phyloP scores from a whole-genome alignment of 2,888 invertebrate genomes.

The Ommatoiulus sabulosus region DNA sequence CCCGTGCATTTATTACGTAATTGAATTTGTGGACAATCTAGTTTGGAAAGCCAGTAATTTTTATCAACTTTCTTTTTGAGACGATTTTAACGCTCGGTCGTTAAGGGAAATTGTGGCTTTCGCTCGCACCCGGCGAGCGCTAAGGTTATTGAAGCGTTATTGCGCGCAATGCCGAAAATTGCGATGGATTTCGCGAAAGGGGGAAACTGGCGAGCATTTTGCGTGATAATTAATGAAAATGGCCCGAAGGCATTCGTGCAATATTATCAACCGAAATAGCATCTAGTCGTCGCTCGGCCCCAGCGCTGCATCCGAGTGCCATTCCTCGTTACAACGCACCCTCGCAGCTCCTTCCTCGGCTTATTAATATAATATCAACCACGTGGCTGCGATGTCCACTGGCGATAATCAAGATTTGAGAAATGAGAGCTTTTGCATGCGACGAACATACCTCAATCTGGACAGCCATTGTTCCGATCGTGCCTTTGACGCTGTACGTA shows the following conservation, averaged over 20 bases:
- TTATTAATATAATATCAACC: background rate
- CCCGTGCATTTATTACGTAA: constrained; percentile 12
- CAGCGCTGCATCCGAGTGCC: background rate
- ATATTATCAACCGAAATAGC: constrained; percentile 31
- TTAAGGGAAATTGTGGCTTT: constrained; percentile 4
- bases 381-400: constrained; percentile 13
- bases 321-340: background rate
- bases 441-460: background rate
- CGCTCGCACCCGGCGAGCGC: background rate
- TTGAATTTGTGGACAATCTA: constrained; percentile 30
- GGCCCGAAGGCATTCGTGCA: constrained; percentile 30
- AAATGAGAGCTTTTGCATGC: constrained; percentile 29
- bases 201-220: constrained; percentile 1
- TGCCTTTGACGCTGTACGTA: too few relatives aligned
- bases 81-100: background rate
- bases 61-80: background rate
- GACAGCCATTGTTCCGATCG: too few relatives aligned
- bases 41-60: background rate
- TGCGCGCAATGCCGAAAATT: background rate
- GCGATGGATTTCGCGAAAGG: constrained; percentile 5
- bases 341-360: background rate
- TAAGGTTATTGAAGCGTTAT: background rate
- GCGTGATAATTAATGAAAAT: constrained; percentile 31
- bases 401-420: background rate
- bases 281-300: background rate